Percentiles rank a stretch among this genome's conserved stretches.
Evolutionary conservation across 2,888 invertebrate species (phyloP).

Genomic region (Machimus atricapillus): DNA sequence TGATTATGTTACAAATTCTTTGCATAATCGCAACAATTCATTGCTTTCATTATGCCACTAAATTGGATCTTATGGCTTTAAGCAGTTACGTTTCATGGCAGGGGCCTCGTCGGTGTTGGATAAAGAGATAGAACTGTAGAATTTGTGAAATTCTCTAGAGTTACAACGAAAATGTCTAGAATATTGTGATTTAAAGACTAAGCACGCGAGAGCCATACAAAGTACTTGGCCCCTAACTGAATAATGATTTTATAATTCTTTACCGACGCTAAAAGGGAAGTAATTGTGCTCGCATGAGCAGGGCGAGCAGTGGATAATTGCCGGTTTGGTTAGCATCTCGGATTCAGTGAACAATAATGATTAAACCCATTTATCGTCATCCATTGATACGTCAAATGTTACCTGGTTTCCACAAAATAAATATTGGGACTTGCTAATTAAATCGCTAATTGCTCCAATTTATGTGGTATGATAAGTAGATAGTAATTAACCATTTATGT

Average conservation of each 20-base stretch:
- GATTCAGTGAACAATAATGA: not conserved
- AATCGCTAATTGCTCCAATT: not conserved
- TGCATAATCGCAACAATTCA: not conserved
- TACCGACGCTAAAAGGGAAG: not conserved
- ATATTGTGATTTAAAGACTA: not conserved
- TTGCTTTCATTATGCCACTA: not conserved
- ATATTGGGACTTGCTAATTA: not conserved
- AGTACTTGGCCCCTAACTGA: not conserved
- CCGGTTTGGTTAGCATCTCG: not conserved
- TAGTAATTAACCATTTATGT: not conserved
- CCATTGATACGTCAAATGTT: not conserved
- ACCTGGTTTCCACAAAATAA: not conserved
- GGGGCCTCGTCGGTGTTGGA: not conserved
- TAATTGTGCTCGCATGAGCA: not conserved
- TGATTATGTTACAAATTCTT: not conserved
- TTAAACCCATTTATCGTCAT: not conserved
- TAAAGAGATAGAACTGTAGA: not conserved
- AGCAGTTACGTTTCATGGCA: not conserved
- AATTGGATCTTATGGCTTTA: not conserved
- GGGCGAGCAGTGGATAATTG: not conserved
- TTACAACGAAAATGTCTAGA: not conserved
- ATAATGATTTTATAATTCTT: not conserved
- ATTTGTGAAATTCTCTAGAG: not conserved
- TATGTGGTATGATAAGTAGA: not conserved
- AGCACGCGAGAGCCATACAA: not conserved